Evolutionary conservation across 2,888 invertebrate species (phyloP), one percentile per base, ranked within the genome.

Genomic region (Phalera bucephala): DNA sequence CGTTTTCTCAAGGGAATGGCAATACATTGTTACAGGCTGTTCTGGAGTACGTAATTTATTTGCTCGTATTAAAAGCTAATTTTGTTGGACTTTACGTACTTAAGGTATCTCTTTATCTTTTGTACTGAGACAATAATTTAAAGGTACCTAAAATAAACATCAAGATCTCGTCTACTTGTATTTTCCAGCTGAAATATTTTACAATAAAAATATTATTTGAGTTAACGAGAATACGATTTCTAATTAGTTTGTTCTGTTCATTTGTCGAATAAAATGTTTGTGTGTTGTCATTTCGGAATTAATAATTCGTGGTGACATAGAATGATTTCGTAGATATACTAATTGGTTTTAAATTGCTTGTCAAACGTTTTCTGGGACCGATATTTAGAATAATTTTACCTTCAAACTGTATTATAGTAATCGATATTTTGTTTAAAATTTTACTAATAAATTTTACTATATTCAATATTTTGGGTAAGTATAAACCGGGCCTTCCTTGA

Each of bases 291-390:
- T 23, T 22, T 22, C 6, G 31, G 8, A 13, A 4, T 11, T 25
- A 14, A 21, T 33, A 27, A n/a, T n/a, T n/a, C n/a, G n/a, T n/a
- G n/a, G n/a, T n/a, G n/a, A n/a, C n/a, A n/a, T n/a, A n/a, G n/a
- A n/a, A n/a, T n/a, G n/a, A n/a, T n/a, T n/a, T 27, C 11, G 21
- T 28, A 4, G 9, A 2, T 11, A 19, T 12, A n/a, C 27, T 48
- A 52, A 48, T 42, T 52, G 39, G 11, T 36, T 40, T 48, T 31
- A 42, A 48, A 52, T 52, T 45, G 48, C 41, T 30, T 15, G 12
- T 27, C 17, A 41, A 33, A 15, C 2, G 23, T 23, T 19, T 31
- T 19, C 11, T 21, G n/a, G n/a, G n/a, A 38, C 32, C 31, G 40
- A 36, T 33, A 27, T 23, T 22, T 14, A 8, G 14, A 22, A 3